Base-by-base conservation (phyloP, 35 echinoderm and acorn worm genomes). In the Acanthaster planci region DNA sequence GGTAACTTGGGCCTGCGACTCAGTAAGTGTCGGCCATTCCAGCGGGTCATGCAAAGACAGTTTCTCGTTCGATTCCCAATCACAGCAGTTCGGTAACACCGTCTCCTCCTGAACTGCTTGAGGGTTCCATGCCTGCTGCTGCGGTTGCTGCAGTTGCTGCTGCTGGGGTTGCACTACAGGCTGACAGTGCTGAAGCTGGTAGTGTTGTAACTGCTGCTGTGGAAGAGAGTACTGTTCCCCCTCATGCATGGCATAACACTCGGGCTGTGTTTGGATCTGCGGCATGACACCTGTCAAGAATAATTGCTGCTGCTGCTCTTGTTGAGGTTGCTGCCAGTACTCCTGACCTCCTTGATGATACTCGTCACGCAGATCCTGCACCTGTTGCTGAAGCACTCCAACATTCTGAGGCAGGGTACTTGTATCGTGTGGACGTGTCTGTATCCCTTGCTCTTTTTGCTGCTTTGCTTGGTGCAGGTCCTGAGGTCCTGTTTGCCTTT, bases 11-110 rank as follows among this genome's bases (percentile, higher is more conserved):
- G 64, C 64, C 5, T 72, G 64, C 34, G 64, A 72, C 34, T 72
- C 64, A 26, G 64, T 35, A 14, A 36, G 23, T 72, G 64, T 72
- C 26, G 64, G 64, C 64, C 64, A 72, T 31, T 72, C 64, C 14
- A 31, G 64, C 30, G 64, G 64, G 64, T 72, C 64, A 10, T 72
- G 23, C 21, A 72, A 26, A 34, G 8, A 19, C 21, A 12, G 64
- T 72, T 72, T 10, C 30, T 34, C 64, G 64, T 34, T 72, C 14
- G 64, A 34, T 2, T 35, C 30, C 64, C 64, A 72, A 0, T 0
- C 64, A 29, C 56, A 6, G 56, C 19, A 5, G 3, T 10, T 34
- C 10, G 64, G 34, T 31, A 72, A 2, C 64, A 72, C 64, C 14
- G 12, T 15, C 23, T 35, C 64, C 10, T 72, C 64, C 64, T 72